A percentile compares a stretch with the other conserved stretches of the same genome.
Evolutionary conservation across 2,113 vertebrate genomes (phyloP).

Genomic region (Morphnarchus princeps): DNA sequence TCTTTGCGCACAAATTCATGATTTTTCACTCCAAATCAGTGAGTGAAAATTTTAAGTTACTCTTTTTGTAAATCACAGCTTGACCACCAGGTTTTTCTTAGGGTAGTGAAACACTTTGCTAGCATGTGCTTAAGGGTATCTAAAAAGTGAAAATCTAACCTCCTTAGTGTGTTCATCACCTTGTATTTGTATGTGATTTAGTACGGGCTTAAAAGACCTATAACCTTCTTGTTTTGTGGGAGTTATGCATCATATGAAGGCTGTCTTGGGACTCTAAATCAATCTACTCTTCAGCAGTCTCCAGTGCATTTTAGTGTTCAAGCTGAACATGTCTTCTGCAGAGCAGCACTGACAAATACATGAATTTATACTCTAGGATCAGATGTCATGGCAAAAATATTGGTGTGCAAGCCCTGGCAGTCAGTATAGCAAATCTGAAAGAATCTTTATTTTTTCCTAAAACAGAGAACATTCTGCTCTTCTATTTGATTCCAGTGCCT

Average conservation of each 20-base stretch:
- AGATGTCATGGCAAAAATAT: background rate
- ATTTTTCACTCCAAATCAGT: background rate
- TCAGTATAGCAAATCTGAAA: background rate
- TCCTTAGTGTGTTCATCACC: background rate
- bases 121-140: background rate
- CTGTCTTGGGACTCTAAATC: background rate
- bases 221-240: background rate
- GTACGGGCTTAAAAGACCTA: background rate
- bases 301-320: background rate
- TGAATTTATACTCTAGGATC: slow-evolving; percentile 1
- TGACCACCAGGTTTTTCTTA: background rate
- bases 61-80: background rate
- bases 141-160: background rate
- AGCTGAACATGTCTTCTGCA: background rate
- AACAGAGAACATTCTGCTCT: background rate
- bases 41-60: background rate
- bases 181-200: background rate
- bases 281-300: background rate
- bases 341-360: background rate
- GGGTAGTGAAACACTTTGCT: background rate
- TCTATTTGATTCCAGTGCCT: background rate
- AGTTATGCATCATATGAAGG: background rate
- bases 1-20: background rate
- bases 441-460: background rate
- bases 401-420: background rate